phyloP scores from a whole-genome alignment of 2,113 vertebrate species.

The Carettochelys insculpta region DNA sequence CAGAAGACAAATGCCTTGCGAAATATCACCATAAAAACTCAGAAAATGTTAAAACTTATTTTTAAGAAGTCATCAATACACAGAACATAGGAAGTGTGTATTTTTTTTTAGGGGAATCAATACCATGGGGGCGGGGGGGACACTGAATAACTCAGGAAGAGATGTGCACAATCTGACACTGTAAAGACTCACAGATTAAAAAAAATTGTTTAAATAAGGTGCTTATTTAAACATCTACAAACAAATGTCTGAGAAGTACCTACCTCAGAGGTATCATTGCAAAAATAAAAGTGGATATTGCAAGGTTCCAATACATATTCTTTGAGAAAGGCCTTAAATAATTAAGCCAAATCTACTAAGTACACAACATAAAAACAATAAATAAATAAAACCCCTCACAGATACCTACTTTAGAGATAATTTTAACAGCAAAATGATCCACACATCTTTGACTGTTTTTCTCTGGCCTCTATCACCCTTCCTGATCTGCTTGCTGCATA shows the following conservation, averaged over 20 bases:
- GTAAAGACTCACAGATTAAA: constrained; percentile 8
- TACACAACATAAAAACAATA: constrained; percentile 48
- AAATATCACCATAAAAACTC: not conserved
- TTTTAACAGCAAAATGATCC: constrained; percentile 43
- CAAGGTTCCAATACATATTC: constrained; percentile 50
- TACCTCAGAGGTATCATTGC: constrained; percentile 1
- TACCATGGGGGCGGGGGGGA: not conserved
- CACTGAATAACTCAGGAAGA: not conserved
- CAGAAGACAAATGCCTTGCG: not conserved
- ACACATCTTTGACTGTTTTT: constrained; percentile 49
- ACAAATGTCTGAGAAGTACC: constrained; percentile 17
- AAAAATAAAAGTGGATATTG: constrained; percentile 22
- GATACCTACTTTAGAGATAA: constrained; percentile 16
- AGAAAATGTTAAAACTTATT: not conserved
- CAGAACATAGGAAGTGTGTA: not conserved
- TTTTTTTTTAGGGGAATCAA: not conserved
- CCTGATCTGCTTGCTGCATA: constrained; percentile 70
- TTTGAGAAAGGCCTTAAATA: constrained; percentile 49
- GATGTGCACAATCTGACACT: not conserved
- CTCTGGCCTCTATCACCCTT: not conserved
- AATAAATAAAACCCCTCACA: constrained; percentile 13
- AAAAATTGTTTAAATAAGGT: constrained; percentile 36
- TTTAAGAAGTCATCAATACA: not conserved
- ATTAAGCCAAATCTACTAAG: constrained; percentile 31
- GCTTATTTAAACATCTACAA: constrained; percentile 42